Evolutionary conservation across 1,140 invertebrate species (phyloP).

Genomic region (Drosophila novamexicana): DNA sequence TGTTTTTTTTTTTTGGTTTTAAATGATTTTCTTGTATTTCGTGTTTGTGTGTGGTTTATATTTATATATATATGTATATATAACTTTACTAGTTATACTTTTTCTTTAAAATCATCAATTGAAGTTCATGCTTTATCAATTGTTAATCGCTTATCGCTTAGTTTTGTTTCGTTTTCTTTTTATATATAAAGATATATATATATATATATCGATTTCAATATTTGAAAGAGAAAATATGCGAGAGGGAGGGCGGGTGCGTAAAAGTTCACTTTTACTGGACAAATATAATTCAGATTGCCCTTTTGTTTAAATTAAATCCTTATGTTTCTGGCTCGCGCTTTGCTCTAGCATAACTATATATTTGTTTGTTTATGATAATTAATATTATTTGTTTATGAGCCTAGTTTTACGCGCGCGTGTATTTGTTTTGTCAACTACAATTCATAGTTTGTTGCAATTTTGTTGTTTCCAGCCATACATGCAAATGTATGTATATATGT

Average conservation of each 20-base stretch:
- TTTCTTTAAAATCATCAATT: constrained; percentile 71
- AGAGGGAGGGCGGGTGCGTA: constrained; percentile 38
- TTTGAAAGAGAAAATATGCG: constrained; percentile 69
- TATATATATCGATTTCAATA: constrained; percentile 58
- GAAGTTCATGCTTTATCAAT: constrained; percentile 49
- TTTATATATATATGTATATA: constrained; percentile 64
- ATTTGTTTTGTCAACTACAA: constrained; percentile 34
- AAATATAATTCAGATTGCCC: constrained; percentile 63
- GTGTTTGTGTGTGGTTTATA: constrained; percentile 53
- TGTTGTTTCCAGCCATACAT: constrained; percentile 45
- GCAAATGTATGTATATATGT: constrained; percentile 37
- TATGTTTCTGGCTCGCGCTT: constrained; percentile 40
- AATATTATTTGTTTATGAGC: constrained; percentile 45
- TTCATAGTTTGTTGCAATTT: constrained; percentile 32
- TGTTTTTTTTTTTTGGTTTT: constrained; percentile 53
- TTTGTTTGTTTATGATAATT: constrained; percentile 28
- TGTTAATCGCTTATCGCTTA: constrained; percentile 35
- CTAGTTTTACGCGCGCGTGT: constrained; percentile 28
- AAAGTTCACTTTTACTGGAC: constrained; percentile 59
- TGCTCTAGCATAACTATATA: constrained; percentile 69
- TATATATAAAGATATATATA: constrained; percentile 28
- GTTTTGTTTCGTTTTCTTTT: constrained; percentile 10
- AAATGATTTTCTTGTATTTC: constrained; percentile 56
- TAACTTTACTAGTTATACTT: constrained; percentile 63
- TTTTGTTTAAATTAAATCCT: constrained; percentile 55